These are phyloP conservation scores for Pocillopora damicornis DNA, from an alignment of 64 coral and sea anemone genomes.

Conservation along the genomic window DNA sequence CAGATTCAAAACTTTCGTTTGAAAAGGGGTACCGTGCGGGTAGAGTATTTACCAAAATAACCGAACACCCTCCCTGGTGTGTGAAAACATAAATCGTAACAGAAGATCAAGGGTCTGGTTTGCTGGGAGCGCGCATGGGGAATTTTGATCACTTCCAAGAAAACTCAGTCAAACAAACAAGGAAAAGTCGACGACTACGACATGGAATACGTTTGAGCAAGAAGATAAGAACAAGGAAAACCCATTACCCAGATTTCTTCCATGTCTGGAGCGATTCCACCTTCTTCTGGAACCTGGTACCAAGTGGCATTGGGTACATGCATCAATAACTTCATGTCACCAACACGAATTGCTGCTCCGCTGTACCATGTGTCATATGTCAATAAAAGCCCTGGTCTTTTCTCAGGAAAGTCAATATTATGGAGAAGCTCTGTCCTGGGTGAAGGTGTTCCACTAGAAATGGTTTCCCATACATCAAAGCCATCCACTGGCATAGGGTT, in stretches of 20 bases:
- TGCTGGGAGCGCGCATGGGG: too few relatives aligned
- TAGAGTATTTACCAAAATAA: too few relatives aligned
- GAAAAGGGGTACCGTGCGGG: too few relatives aligned
- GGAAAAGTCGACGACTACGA: neutral
- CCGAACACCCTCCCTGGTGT: too few relatives aligned
- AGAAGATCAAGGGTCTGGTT: too few relatives aligned
- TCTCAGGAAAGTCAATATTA: constrained; percentile 20
- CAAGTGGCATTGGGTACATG: constrained; percentile 18
- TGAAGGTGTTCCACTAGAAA: constrained; percentile 24
- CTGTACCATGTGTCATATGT: constrained; percentile 1
- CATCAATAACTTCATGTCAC: constrained; percentile 40
- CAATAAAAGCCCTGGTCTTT: neutral
- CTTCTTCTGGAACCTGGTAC: constrained; percentile 26
- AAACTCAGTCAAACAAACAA: too few relatives aligned
- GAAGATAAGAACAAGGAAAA: neutral
- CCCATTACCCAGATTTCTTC: constrained; percentile 5
- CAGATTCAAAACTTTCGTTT: too few relatives aligned
- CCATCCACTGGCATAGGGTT: constrained; percentile 17
- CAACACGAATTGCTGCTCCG: constrained; percentile 25
- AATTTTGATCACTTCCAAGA: too few relatives aligned
- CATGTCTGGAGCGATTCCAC: constrained; percentile 1
- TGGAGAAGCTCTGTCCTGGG: constrained; percentile 42
- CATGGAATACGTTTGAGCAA: neutral
- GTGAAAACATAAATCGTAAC: too few relatives aligned
- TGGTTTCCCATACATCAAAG: constrained; percentile 37